Evolutionary conservation across 2,113 vertebrate genomes (phyloP).

Genomic region (Zosterops japonicus): DNA sequence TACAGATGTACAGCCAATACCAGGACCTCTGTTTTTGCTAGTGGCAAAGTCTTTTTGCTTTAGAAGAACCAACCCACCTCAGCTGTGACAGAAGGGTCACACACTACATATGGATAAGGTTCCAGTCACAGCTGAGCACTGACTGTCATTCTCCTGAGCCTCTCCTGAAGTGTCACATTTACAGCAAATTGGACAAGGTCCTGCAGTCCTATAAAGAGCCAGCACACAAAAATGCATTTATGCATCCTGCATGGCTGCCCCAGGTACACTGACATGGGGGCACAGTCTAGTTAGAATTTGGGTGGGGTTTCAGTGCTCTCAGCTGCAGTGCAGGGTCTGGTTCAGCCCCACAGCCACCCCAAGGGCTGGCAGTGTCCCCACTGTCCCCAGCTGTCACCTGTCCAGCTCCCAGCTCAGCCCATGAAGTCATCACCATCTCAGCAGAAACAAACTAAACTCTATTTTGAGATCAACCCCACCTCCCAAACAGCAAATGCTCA

Average conservation of each 20-base stretch:
- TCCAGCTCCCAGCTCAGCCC: background rate
- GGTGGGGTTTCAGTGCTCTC: background rate
- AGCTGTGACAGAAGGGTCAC: background rate
- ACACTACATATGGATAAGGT: background rate
- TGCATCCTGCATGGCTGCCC: background rate
- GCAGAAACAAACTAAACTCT: background rate
- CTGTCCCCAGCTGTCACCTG: background rate
- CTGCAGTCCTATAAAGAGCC: background rate
- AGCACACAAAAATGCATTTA: background rate
- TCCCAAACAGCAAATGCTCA: background rate
- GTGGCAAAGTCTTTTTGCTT: background rate
- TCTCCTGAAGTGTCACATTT: background rate
- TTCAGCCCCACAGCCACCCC: background rate
- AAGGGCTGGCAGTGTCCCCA: background rate
- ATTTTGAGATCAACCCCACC: background rate
- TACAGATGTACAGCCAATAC: background rate
- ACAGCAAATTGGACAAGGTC: background rate
- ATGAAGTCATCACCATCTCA: background rate
- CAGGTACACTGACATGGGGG: background rate
- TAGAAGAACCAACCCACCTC: background rate
- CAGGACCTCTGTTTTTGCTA: background rate
- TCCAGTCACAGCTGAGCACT: background rate
- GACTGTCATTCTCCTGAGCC: background rate
- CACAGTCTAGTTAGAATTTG: background rate
- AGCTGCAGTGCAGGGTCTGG: background rate